Evolutionary conservation across 1,140 invertebrate genomes (phyloP).

Genomic region (Teleogryllus occipitalis): DNA sequence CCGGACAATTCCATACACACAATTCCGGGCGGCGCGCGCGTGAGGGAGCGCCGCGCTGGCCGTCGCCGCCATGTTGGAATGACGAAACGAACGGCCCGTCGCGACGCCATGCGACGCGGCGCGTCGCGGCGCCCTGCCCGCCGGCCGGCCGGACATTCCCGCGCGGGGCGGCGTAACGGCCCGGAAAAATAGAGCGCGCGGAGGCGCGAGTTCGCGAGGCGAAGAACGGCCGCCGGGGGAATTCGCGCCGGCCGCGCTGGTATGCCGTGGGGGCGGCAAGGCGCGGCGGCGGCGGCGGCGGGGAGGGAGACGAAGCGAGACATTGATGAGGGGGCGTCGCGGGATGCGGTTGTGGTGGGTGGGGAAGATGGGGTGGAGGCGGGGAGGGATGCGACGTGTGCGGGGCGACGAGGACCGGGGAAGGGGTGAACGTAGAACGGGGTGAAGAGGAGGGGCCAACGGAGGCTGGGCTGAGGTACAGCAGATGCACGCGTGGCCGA

Average conservation of each 20-base stretch:
- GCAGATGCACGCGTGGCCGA: too few species aligned
- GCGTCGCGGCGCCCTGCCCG: too few species aligned
- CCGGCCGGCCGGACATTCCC: too few species aligned
- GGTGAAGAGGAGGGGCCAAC: too few species aligned
- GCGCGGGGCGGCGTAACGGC: neutral
- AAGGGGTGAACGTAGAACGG: too few species aligned
- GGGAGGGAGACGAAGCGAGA: neutral
- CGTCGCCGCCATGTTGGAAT: neutral
- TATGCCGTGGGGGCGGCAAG: neutral
- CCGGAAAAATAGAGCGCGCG: neutral
- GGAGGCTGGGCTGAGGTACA: too few species aligned
- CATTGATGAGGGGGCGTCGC: neutral
- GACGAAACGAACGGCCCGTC: neutral
- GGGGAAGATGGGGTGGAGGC: neutral
- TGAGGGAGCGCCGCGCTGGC: neutral
- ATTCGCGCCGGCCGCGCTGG: neutral
- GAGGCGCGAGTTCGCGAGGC: neutral
- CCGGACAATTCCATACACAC: neutral
- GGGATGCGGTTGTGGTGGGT: too few species aligned
- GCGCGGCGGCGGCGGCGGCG: too few species aligned
- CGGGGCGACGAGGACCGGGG: too few species aligned
- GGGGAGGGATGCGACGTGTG: too few species aligned
- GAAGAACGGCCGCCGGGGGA: neutral
- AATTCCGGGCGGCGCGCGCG: neutral
- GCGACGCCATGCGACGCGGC: too few species aligned